Conservation (phyloP, 2,797 vertebrate genomes). For the Eremophila alpestris region DNA sequence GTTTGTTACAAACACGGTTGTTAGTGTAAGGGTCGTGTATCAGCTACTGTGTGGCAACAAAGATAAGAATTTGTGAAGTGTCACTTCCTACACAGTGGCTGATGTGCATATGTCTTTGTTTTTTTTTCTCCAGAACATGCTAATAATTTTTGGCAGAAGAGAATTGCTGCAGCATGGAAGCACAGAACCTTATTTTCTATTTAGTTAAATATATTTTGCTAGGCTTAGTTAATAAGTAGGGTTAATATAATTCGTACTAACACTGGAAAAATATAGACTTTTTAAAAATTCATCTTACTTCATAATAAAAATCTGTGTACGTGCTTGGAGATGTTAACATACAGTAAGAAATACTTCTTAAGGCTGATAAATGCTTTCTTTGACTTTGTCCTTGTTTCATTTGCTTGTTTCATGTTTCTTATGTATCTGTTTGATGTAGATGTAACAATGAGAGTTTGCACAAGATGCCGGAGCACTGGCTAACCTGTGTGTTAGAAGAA, state of each 20-base stretch:
- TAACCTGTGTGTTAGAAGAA: slow-evolving; percentile 85
- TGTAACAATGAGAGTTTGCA: slow-evolving; percentile 82
- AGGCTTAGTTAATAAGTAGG: neutral
- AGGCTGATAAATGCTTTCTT: neutral
- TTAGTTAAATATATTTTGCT: neutral
- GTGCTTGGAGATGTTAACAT: neutral
- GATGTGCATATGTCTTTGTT: neutral
- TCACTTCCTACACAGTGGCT: neutral
- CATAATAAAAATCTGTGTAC: neutral
- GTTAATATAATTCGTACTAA: neutral
- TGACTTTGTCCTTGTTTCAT: neutral
- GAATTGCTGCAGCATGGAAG: neutral
- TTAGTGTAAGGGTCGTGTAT: neutral
- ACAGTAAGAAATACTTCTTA: neutral
- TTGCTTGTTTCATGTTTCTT: neutral
- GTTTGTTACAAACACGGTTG: neutral
- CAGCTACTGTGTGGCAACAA: neutral
- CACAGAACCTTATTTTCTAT: neutral
- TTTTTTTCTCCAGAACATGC: neutral
- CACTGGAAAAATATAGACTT: neutral
- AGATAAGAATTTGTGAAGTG: neutral
- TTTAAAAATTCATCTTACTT: neutral
- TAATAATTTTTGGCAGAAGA: neutral
- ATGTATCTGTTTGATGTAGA: slow-evolving; percentile 66
- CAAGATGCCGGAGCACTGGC: slow-evolving; percentile 88